Evolutionary conservation across 2,113 vertebrate genomes (phyloP).

Genomic region (mouse (Mus musculus)): GRCm39 chr13:56578501-56579000

Average conservation of each 20-base stretch:
- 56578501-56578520: fast-evolving
- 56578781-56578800: neutral
- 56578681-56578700: neutral
- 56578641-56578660: neutral
- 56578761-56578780: fast-evolving
- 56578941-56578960: neutral
- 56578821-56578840: neutral
- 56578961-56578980: neutral
- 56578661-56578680: neutral
- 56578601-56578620: neutral
- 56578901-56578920: neutral
- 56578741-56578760: no score
- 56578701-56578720: no score
- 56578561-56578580: neutral
- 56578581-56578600: fast-evolving
- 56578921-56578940: neutral
- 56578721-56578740: neutral
- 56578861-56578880: constrained; percentile 37
- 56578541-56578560: neutral
- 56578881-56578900: neutral
- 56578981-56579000: neutral
- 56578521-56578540: neutral
- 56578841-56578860: neutral
- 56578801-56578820: neutral
- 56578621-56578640: neutral